A percentile compares a stretch with the other conserved stretches of the same genome.
phyloP scores from a whole-genome alignment of 2,113 vertebrate genomes.

The Sus scrofa region DNA sequence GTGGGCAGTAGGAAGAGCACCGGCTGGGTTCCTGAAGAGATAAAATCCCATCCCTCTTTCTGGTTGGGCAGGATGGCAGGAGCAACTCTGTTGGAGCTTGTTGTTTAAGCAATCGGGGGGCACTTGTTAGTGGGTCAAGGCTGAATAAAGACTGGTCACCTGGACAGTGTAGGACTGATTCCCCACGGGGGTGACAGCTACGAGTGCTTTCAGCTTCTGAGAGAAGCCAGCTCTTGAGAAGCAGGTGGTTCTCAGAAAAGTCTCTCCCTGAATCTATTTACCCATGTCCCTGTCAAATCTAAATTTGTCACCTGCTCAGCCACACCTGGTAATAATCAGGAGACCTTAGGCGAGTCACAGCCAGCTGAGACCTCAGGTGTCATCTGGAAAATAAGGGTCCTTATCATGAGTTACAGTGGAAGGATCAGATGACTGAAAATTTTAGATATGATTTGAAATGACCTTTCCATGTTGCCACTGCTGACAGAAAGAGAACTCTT shows the following conservation, averaged over 20 bases:
- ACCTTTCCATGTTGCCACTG: no score
- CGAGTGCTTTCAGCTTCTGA: no score
- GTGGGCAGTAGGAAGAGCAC: background rate
- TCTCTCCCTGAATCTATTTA: fast-evolving
- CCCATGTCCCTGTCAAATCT: background rate
- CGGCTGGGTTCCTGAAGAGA: background rate
- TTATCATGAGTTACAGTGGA: background rate
- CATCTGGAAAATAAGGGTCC: no score
- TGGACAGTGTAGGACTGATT: fast-evolving
- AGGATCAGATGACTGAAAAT: background rate
- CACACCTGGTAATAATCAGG: background rate
- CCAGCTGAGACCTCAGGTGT: background rate
- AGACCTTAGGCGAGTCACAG: background rate
- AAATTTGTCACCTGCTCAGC: background rate
- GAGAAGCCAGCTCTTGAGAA: background rate
- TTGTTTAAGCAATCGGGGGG: background rate
- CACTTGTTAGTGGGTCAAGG: background rate
- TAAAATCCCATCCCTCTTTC: no score
- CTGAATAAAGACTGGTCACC: background rate
- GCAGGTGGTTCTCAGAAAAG: background rate
- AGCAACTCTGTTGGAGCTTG: no score
- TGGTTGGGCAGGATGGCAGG: background rate
- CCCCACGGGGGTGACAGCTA: no score
- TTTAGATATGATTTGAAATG: background rate
- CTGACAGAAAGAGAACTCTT: background rate